Evolutionary conservation across 2,113 vertebrate genomes (phyloP), one percentile per base, ranked within the genome.

Genomic region (Dipodomys spectabilis): DNA sequence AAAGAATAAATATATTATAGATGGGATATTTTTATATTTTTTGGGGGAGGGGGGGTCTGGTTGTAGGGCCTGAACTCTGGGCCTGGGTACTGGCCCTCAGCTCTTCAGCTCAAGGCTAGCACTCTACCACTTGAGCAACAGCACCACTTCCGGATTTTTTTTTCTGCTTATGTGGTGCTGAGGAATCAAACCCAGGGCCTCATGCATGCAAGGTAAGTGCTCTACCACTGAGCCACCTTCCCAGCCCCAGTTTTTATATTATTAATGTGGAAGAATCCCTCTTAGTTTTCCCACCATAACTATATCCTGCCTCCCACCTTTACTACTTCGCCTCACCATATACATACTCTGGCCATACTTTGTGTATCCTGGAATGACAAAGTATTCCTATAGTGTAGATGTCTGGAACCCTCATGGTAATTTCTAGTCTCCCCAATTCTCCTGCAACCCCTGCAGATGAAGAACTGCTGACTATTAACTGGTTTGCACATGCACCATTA

Each of bases 401-500:
- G 25, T 93, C 94, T 88, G 11, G 19, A 88, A 91, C 65, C 44
- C 39, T 20, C 69, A 5, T 57, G 23, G 5, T 67, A 80, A 45
- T 12, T n/a, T 44, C 15, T 7, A 35, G n/a, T 67, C 32, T 89
- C n/a, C 7, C 19, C 2, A 8, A 1, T 87, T 79, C 30, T 90
- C 15, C 39, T 2, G 60, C 53, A 20, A 32, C 25, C 5, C 30
- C 13, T 72, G 44, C 45, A 53, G 28, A 35, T 73, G 20, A 82
- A 27, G 45, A 78, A 10, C 12, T 19, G 49, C 39, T 77, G 13
- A 23, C 16, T 18, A 32, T 23, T 25, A 18, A 62, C 18, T 12
- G 39, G 39, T 20, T 19, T 1, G 5, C 0, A 6, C 0, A 32
- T 7, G 7, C 15, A 0, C 75, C 45, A 20, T 64, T 53, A 1